Conservation (phyloP, 2,797 vertebrate species). For the Anguilla marmorata region DNA sequence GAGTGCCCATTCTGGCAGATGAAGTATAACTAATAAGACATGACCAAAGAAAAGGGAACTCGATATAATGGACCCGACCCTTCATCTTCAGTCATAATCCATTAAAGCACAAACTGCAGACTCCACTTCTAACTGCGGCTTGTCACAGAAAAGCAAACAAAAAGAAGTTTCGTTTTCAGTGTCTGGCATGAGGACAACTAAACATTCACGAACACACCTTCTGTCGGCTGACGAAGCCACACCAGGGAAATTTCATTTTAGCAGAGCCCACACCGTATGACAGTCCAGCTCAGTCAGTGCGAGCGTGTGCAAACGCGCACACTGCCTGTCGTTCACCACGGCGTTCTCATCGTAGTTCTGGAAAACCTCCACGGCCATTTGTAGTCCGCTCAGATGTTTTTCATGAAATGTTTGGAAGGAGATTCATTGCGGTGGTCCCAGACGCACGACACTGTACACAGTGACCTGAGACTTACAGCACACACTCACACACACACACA, state of each 20-base stretch:
- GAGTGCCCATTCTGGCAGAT: not conserved
- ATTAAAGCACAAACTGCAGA: not conserved
- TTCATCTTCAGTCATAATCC: conserved; percentile 6
- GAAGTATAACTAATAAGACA: not conserved
- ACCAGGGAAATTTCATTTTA: not conserved
- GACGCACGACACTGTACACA: not conserved
- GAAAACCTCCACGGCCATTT: not conserved
- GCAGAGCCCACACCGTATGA: not conserved
- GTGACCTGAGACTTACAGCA: not conserved
- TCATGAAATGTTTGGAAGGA: not conserved
- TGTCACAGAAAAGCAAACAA: not conserved
- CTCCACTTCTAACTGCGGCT: not conserved
- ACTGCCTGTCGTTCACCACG: not conserved
- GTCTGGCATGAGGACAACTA: not conserved
- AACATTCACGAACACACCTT: not conserved
- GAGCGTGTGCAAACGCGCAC: not conserved
- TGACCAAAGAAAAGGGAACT: not conserved
- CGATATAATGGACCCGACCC: not conserved
- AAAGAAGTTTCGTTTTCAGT: not conserved
- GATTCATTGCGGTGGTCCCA: not conserved
- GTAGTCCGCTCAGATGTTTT: not conserved
- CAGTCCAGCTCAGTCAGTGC: not conserved
- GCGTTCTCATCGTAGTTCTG: not conserved
- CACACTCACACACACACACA: not conserved
- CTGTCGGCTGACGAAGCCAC: no score